Conservation (phyloP, 2,113 vertebrate genomes). For the Aleadryas rufinucha region DNA sequence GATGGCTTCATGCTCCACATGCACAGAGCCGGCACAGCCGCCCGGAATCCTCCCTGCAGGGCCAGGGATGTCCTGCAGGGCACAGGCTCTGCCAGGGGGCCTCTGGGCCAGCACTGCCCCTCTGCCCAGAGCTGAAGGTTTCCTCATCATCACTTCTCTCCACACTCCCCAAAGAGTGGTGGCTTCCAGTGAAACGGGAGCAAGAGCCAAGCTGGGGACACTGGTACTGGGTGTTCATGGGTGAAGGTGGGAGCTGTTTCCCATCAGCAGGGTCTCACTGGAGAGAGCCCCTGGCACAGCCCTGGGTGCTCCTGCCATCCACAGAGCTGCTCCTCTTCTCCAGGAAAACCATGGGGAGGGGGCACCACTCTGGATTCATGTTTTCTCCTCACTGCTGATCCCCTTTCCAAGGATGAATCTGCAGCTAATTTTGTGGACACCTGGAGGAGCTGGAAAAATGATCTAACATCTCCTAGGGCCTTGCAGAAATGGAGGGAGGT, state of each 20-base stretch:
- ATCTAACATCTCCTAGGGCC: conserved; percentile 1
- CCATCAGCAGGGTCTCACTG: not conserved
- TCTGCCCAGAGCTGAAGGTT: not conserved
- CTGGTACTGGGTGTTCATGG: not conserved
- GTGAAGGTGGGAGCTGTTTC: not conserved
- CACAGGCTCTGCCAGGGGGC: not conserved
- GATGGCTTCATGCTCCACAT: rapidly evolving
- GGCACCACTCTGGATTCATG: rapidly evolving
- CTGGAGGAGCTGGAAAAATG: conserved; percentile 41
- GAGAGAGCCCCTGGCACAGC: not conserved
- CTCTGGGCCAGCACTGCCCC: not conserved
- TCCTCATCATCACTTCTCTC: not conserved
- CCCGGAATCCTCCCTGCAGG: not conserved
- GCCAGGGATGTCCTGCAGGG: not conserved
- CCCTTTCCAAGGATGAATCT: not conserved
- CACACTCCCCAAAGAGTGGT: not conserved
- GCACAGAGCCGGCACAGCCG: rapidly evolving
- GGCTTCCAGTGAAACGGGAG: not conserved
- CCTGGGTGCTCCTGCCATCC: not conserved
- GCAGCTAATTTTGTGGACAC: not conserved
- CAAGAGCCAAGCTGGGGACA: rapidly evolving
- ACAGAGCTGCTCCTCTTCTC: not conserved
- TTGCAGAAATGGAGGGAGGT: conserved; percentile 21
- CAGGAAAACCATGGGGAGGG: not conserved
- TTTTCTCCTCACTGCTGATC: not conserved